Conservation (phyloP, 2,888 invertebrate genomes). For the Sylvicola cinctus region DNA sequence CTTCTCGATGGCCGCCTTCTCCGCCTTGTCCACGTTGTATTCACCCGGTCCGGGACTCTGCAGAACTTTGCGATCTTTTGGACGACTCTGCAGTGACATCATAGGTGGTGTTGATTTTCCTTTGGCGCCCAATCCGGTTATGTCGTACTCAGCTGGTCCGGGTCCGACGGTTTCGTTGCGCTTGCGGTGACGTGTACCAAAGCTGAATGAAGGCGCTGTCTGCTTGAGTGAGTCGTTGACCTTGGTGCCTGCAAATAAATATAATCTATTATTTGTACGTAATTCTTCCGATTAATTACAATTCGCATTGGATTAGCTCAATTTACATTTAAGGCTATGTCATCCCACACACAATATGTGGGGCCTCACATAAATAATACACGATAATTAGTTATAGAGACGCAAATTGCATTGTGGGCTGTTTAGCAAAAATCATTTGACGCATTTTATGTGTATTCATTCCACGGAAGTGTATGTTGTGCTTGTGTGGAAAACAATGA, state of each 20-base stretch:
- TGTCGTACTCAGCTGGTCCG: slow-evolving; percentile 79
- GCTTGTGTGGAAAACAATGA: too few species aligned
- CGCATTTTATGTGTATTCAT: too few species aligned
- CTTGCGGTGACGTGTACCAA: slow-evolving; percentile 43
- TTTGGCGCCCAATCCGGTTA: slow-evolving; percentile 65
- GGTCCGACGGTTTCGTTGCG: slow-evolving; percentile 42
- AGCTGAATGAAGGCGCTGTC: slow-evolving; percentile 64
- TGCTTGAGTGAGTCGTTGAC: slow-evolving; percentile 55
- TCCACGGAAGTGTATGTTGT: too few species aligned
- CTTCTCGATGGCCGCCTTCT: slow-evolving; percentile 10
- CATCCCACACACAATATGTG: too few species aligned
- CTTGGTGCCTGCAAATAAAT: slow-evolving; percentile 60
- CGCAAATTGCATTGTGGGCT: too few species aligned
- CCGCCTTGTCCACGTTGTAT: slow-evolving; percentile 38
- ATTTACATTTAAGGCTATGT: too few species aligned
- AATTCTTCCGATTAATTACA: too few species aligned
- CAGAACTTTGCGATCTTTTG: slow-evolving; percentile 18
- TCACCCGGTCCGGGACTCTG: slow-evolving; percentile 78
- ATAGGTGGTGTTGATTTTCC: slow-evolving; percentile 34
- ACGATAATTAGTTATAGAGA: too few species aligned
- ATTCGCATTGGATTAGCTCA: too few species aligned
- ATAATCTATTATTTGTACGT: too few species aligned
- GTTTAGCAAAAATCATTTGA: too few species aligned
- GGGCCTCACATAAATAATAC: too few species aligned
- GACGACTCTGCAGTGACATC: slow-evolving; percentile 59